phyloP scores from a whole-genome alignment of 2,888 invertebrate genomes.

The Nomada ruficornis region DNA sequence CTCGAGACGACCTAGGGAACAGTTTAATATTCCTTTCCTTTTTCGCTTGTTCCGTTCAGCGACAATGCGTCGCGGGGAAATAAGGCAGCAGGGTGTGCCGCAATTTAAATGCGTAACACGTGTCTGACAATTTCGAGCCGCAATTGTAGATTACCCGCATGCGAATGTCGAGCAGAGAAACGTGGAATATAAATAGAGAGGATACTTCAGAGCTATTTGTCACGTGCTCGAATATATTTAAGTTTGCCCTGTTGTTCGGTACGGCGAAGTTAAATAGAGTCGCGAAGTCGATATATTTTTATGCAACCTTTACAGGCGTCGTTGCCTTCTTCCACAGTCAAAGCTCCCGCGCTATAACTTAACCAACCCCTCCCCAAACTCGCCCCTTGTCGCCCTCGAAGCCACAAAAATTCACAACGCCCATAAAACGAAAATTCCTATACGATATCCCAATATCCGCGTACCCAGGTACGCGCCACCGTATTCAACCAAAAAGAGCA shows the following conservation, averaged over 20 bases:
- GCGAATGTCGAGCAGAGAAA: slow-evolving; percentile 44
- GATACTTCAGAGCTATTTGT: slow-evolving; percentile 40
- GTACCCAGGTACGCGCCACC: no score
- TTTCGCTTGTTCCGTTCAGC: background rate
- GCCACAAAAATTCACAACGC: no score
- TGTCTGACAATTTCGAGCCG: slow-evolving; percentile 42
- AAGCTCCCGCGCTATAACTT: no score
- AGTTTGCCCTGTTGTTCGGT: slow-evolving; percentile 10
- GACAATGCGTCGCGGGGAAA: background rate
- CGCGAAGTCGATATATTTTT: background rate
- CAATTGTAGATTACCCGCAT: slow-evolving; percentile 46
- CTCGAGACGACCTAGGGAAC: no score
- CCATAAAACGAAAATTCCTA: no score
- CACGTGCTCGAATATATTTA: slow-evolving; percentile 48
- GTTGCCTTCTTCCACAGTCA: no score
- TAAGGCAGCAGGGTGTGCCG: background rate
- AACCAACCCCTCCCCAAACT: no score
- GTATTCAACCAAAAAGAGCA: no score
- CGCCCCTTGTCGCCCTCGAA: no score
- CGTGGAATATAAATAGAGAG: slow-evolving; percentile 52
- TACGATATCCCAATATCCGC: no score
- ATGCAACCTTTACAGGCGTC: background rate
- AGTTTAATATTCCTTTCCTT: background rate
- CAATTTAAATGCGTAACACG: slow-evolving; percentile 44
- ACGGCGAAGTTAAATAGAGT: background rate